Percentiles rank a stretch among this genome's conserved stretches.
Evolutionary conservation across 2,888 invertebrate genomes (phyloP).

Genomic region (Muscina levida): DNA sequence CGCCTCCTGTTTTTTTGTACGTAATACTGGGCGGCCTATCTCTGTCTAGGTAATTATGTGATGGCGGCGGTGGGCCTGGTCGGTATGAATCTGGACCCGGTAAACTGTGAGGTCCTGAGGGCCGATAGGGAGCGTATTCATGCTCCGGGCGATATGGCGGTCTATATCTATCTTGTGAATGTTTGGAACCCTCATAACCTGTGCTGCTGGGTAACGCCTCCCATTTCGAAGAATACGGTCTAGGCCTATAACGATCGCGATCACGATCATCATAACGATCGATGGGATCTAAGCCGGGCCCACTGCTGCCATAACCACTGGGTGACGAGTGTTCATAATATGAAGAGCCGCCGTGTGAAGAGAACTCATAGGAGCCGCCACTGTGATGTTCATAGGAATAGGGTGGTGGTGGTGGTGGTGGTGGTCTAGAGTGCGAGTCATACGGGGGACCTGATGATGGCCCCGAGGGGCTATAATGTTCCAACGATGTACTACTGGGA

Average conservation of each 20-base stretch:
- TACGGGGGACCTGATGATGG: slow-evolving; percentile 75
- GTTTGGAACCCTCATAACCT: slow-evolving; percentile 71
- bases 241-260: slow-evolving; percentile 71
- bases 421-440: slow-evolving; percentile 73
- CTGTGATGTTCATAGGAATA: slow-evolving; percentile 73
- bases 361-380: slow-evolving; percentile 74
- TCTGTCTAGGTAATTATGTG: slow-evolving; percentile 75
- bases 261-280: slow-evolving; percentile 77
- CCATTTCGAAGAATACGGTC: slow-evolving; percentile 75
- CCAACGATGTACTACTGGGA: slow-evolving; percentile 73
- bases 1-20: slow-evolving; percentile 72
- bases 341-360: slow-evolving; percentile 74
- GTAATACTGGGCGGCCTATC: slow-evolving; percentile 63
- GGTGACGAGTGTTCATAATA: slow-evolving; percentile 76
- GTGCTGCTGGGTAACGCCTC: slow-evolving; percentile 77
- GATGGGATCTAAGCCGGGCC: slow-evolving; percentile 70
- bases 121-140: slow-evolving; percentile 76
- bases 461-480: slow-evolving; percentile 74
- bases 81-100: slow-evolving; percentile 66
- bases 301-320: slow-evolving; percentile 74
- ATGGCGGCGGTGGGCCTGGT: slow-evolving; percentile 67
- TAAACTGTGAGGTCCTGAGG: slow-evolving; percentile 68
- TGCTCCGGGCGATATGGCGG: slow-evolving; percentile 75
- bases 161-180: slow-evolving; percentile 73
- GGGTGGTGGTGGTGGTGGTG: too few species aligned